Conservation (phyloP, 2,888 invertebrate species). For the Aquatica leii region DNA sequence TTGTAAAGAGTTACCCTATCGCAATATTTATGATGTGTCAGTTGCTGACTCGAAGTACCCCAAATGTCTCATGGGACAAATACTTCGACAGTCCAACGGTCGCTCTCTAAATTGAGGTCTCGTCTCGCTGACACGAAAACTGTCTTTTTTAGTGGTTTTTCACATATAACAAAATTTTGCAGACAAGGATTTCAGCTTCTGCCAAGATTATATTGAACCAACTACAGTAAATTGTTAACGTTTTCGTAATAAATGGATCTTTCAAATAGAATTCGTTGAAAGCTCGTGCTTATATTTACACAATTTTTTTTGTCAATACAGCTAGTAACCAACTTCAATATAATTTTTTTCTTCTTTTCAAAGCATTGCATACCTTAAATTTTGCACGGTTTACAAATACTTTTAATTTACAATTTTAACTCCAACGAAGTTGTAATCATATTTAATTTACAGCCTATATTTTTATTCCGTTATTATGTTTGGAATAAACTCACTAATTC, state of each 20-base stretch:
- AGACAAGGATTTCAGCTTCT: constrained; percentile 25
- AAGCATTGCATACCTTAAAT: not conserved
- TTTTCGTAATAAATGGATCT: constrained; percentile 4
- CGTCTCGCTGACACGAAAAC: constrained; percentile 42
- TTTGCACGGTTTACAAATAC: not conserved
- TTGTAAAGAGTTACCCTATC: constrained; percentile 36
- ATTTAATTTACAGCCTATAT: not conserved
- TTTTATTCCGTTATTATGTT: not conserved
- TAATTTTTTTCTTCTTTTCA: not conserved
- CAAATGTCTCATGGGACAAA: constrained; percentile 37
- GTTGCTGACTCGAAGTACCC: constrained; percentile 34
- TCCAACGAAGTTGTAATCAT: not conserved
- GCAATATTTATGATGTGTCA: constrained; percentile 45
- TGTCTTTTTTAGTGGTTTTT: constrained; percentile 38
- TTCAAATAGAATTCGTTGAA: no score
- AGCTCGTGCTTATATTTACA: not conserved
- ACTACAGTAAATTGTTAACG: constrained; percentile 3
- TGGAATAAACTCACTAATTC: not conserved
- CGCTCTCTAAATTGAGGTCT: constrained; percentile 36
- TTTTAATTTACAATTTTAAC: not conserved
- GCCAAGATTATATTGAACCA: constrained; percentile 13
- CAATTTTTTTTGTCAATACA: not conserved
- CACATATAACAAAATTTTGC: constrained; percentile 32
- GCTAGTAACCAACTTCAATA: not conserved
- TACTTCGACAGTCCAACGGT: constrained; percentile 36